Evolutionary conservation across 2,113 vertebrate genomes (phyloP), one percentile per base, ranked within the genome.

Genomic region (Salvelinus sp.): DNA sequence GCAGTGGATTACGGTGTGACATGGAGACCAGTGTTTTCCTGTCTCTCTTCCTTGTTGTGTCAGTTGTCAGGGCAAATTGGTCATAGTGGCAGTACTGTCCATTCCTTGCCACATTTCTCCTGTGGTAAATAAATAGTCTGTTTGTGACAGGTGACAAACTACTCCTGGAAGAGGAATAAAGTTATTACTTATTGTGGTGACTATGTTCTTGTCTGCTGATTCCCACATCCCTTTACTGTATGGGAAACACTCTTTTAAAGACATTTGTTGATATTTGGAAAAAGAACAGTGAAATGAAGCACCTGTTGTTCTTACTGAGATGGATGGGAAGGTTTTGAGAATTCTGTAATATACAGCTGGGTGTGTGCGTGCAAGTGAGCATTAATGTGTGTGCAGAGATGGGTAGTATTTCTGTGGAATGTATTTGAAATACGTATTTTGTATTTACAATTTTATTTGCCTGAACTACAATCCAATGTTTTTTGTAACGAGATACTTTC

Each of bases 41-140:
- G 63, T 76, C 79, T 48, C 3, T 58, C 28, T 64, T 47, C 73
- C 64, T 30, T 77, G 65, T 84, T 66, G 50, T 77, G 78, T 79
- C 72, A 77, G 58, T 82, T 83, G 75, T 80, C 87, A 88, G 79
- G 81, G 79, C 64, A 79, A 80, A 83, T 80, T 72, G 81, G 65
- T 69, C 78, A 74, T 72, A 80, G 60, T 85, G 83, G 73, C 76
- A 79, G 71, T 66, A 76, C 70, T 81, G 83, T 85, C 86, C 69
- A 78, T 82, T 58, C 54, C 48, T 66, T 69, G 38, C 16, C 68
- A 23, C 44, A 47, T 80, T 76, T 76, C 73, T 18, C 47, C 38
- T 50, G 48, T 28, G 62, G 38, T 78, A 74, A 67, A 74, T 27
- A 7, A 69, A 75, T 50, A 50, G 50, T 2, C 18, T 69, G 47